These are phyloP conservation scores for Pterocles orientalis DNA, from an alignment of 2,113 vertebrate species.

Conservation along the genomic window DNA sequence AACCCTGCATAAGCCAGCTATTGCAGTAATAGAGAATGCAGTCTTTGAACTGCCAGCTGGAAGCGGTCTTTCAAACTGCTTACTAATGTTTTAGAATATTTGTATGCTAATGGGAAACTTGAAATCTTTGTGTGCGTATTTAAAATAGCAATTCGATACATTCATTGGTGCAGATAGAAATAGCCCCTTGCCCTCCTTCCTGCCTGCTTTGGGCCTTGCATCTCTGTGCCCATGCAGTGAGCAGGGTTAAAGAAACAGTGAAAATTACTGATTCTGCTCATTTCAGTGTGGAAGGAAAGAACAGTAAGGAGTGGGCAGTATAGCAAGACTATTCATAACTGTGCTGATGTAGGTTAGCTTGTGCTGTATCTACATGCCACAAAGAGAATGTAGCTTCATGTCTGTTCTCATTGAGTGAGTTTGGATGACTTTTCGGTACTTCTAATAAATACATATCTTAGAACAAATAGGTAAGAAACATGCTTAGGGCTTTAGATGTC, in stretches of 20 bases:
- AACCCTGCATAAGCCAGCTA: not conserved
- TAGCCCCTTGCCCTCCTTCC: not conserved
- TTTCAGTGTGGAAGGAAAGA: not conserved
- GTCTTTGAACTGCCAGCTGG: not conserved
- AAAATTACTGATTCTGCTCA: fast-evolving
- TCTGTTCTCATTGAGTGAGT: not conserved
- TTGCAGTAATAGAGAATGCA: not conserved
- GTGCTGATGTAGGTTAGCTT: not conserved
- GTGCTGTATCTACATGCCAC: not conserved
- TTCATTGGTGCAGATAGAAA: not conserved
- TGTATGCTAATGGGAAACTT: not conserved
- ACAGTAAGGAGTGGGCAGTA: not conserved
- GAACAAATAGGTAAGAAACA: not conserved
- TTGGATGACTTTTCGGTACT: not conserved
- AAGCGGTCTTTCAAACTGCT: not conserved
- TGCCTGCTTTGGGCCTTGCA: not conserved
- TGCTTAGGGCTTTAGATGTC: not conserved
- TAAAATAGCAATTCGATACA: not conserved
- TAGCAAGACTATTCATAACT: not conserved
- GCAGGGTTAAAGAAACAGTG: not conserved
- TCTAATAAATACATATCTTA: not conserved
- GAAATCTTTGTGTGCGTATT: not conserved
- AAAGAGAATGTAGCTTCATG: not conserved
- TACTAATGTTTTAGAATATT: not conserved
- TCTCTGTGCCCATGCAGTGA: not conserved